These are phyloP conservation scores for Melanotaenia parkinsoni DNA, from an alignment of 2,797 vertebrate species.

Conservation along the genomic window DNA sequence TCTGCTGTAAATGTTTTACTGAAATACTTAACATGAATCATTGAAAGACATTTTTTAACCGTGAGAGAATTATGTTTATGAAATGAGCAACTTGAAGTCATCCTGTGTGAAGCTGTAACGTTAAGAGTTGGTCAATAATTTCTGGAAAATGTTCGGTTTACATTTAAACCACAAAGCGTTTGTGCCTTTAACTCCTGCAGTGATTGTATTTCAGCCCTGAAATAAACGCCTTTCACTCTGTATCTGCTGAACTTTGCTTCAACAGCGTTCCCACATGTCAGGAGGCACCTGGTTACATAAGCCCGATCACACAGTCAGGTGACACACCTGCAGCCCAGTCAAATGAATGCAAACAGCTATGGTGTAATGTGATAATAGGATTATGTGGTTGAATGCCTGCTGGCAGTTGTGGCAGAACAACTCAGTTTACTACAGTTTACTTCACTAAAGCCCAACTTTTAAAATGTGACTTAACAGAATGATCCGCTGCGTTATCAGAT, in stretches of 20 bases:
- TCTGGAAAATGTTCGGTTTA: conserved; percentile 8
- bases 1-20: conserved; percentile 22
- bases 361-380: not conserved
- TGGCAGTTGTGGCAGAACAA: not conserved
- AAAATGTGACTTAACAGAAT: not conserved
- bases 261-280: not conserved
- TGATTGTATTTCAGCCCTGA: conserved; percentile 1
- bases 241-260: conserved; percentile 17
- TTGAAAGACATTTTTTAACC: not conserved
- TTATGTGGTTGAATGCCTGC: conserved; percentile 5
- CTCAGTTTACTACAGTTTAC: not conserved
- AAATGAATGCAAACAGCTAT: conserved; percentile 29
- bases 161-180: conserved; percentile 8
- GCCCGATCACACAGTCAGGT: not conserved
- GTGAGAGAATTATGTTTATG: not conserved
- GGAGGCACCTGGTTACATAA: not conserved
- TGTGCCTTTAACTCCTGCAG: conserved; percentile 5
- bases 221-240: conserved; percentile 31
- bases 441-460: not conserved
- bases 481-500: not conserved
- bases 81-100: not conserved
- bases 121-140: not conserved
- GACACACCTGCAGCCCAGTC: conserved; percentile 8
- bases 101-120: not conserved
- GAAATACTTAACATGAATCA: not conserved